Evolutionary conservation across 2,888 invertebrate species (phyloP).

Genomic region (Melanostoma scalare): DNA sequence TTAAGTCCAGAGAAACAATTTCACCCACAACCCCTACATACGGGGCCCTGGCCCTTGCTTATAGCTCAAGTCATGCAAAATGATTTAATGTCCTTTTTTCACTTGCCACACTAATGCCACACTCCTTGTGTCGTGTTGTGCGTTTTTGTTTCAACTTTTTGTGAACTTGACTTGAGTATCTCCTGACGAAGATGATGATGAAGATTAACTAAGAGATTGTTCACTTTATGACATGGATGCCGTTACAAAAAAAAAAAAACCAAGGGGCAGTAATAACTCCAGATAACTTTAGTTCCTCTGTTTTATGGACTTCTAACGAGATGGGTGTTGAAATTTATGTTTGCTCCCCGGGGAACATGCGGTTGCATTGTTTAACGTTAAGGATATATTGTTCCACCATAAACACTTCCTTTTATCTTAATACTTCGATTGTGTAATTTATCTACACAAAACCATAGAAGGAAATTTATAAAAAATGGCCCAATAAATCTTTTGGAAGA

Average conservation of each 20-base stretch:
- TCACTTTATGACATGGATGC: constrained; percentile 64
- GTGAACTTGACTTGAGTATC: constrained; percentile 56
- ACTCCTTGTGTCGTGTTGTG: constrained; percentile 16
- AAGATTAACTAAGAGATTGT: constrained; percentile 68
- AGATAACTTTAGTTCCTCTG: constrained; percentile 63
- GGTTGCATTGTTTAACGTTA: constrained; percentile 58
- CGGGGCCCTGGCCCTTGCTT: constrained; percentile 7
- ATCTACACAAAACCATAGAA: constrained; percentile 66
- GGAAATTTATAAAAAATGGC: constrained; percentile 73
- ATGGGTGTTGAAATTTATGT: constrained; percentile 73
- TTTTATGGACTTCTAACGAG: constrained; percentile 71
- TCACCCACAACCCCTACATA: constrained; percentile 8
- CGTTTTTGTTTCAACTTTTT: constrained; percentile 60
- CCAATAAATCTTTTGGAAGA: constrained; percentile 73
- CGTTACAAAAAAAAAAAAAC: constrained; percentile 46
- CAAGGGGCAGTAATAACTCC: constrained; percentile 58
- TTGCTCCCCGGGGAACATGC: constrained; percentile 49
- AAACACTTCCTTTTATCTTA: constrained; percentile 69
- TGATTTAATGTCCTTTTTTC: constrained; percentile 71
- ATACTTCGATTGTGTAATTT: constrained; percentile 68
- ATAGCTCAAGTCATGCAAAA: constrained; percentile 72
- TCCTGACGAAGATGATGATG: constrained; percentile 60
- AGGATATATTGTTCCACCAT: constrained; percentile 68
- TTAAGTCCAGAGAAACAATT: background rate
- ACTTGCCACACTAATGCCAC: background rate